Base-by-base conservation (phyloP, 2,113 vertebrate genomes). In the Channa argus region DNA sequence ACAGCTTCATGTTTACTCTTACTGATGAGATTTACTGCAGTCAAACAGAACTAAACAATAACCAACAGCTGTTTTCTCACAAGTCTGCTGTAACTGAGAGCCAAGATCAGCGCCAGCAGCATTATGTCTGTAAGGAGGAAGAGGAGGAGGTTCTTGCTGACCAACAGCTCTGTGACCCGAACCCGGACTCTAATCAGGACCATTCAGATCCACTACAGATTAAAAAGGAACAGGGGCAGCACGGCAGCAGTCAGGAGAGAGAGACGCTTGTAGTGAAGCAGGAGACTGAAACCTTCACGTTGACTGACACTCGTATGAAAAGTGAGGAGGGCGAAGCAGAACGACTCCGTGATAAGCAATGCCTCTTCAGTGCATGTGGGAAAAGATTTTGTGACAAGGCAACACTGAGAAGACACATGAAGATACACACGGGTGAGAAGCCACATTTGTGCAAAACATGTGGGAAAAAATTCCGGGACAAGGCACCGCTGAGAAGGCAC, bases 31-130 rank as follows among this genome's bases (percentile, higher is more conserved):
- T 24, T 24, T 24, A 24, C 24, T 24, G 24, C 24, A 24, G 24
- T 24, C 24, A 24, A 24, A 24, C 45, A 50, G 63, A 52, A 65
- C 8, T 36, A 65, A 24, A 41, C 36, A 11, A 8, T 6, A 46
- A 64, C 34, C 62, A 64, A 2, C 62, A 64, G 36, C 36, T n/a
- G 13, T 46, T 64, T 14, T 50, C 58, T 43, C 39, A 61, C 15
- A 33, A 13, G n/a, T 33, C 14, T 15, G 5, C 62, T 64, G 62
- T 6, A 50, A 46, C 8, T 39, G 34, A 51, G 46, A 38, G 46
- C 14, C 62, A n/a, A 24, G 46, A 39, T 39, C 46, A 9, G 24
- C 24, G 24, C 24, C 24, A 24, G 24, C 24, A 34, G 44, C 60
- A 14, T 0, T 33, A 36, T 45, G 41, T 34, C 8, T 52, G 36